Percentiles rank a stretch among this genome's conserved stretches.
Conservation (phyloP, 2,888 invertebrate genomes). For the Oegoconia quadripuncta region DNA sequence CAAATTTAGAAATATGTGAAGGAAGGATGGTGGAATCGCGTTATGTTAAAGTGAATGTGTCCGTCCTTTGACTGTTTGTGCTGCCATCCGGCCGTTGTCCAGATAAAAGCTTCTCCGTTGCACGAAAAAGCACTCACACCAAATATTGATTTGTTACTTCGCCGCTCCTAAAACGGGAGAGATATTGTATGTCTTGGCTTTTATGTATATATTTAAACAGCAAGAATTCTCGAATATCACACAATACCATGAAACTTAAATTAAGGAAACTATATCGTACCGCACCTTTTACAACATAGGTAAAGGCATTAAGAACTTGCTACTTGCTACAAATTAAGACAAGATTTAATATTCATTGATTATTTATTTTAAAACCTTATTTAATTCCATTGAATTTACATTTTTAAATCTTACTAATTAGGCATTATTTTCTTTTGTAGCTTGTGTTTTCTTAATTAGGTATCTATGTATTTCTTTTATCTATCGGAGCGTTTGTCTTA, state of each 20-base stretch:
- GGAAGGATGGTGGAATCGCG: conserved; percentile 40
- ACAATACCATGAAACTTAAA: too few relatives aligned
- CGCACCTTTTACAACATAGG: too few relatives aligned
- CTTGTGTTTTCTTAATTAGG: too few relatives aligned
- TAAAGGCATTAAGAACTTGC: too few relatives aligned
- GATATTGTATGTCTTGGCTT: conserved; percentile 60
- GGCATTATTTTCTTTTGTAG: too few relatives aligned
- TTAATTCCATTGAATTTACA: not conserved
- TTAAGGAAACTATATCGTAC: too few relatives aligned
- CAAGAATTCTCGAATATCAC: conserved; percentile 27
- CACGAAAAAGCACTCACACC: conserved; percentile 79
- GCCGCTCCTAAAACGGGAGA: conserved; percentile 67
- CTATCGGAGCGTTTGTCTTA: conserved; percentile 27
- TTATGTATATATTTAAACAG: conserved; percentile 51
- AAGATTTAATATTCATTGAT: too few relatives aligned
- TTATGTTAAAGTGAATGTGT: conserved; percentile 72
- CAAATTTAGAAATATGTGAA: conserved; percentile 19
- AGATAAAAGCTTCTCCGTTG: conserved; percentile 78
- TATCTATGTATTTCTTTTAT: conserved; percentile 24
- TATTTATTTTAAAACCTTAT: too few relatives aligned
- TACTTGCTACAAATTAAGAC: too few relatives aligned
- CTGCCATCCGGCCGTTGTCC: conserved; percentile 73
- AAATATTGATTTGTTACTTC: conserved; percentile 79
- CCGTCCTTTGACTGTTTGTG: conserved; percentile 70
- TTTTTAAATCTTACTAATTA: too few relatives aligned